Conservation (phyloP, 1,140 invertebrate species). For the Dendrolimus kikuchii region DNA sequence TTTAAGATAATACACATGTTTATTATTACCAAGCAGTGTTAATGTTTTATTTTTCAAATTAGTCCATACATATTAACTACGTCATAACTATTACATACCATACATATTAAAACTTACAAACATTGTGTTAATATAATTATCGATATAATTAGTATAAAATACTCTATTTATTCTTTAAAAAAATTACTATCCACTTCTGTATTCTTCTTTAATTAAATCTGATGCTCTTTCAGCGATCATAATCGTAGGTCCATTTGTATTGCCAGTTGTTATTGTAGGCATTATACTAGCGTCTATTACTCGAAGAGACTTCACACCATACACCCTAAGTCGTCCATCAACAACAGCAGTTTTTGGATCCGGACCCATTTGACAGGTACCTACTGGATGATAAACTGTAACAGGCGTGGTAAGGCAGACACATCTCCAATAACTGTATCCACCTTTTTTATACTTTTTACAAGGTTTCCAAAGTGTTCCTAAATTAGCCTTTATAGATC, state of each 20-base stretch:
- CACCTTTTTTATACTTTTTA: conserved; percentile 57
- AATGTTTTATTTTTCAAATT: too few species aligned
- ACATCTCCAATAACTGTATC: conserved; percentile 78
- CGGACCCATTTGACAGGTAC: conserved; percentile 85
- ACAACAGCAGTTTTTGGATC: conserved; percentile 73
- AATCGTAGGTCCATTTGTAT: conserved; percentile 82
- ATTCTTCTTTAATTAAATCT: conserved; percentile 79
- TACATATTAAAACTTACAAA: too few species aligned
- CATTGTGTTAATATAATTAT: too few species aligned
- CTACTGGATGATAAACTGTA: conserved; percentile 79
- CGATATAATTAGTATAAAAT: too few species aligned
- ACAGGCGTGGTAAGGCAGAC: conserved; percentile 72
- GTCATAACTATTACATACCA: too few species aligned
- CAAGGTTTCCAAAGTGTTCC: conserved; percentile 59
- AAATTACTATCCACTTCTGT: conserved; percentile 4
- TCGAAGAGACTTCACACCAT: conserved; percentile 76
- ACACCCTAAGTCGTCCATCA: conserved; percentile 78
- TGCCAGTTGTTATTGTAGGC: conserved; percentile 79
- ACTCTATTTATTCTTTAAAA: too few species aligned
- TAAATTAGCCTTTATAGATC: conserved; percentile 48
- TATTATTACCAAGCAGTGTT: too few species aligned
- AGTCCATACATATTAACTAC: too few species aligned
- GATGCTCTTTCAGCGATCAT: conserved; percentile 86
- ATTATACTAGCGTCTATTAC: conserved; percentile 86
- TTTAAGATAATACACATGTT: too few species aligned